Percentiles rank a stretch among this genome's conserved stretches.
phyloP scores from a whole-genome alignment of 1,140 invertebrate genomes.

The Sesamia nonagrioides region DNA sequence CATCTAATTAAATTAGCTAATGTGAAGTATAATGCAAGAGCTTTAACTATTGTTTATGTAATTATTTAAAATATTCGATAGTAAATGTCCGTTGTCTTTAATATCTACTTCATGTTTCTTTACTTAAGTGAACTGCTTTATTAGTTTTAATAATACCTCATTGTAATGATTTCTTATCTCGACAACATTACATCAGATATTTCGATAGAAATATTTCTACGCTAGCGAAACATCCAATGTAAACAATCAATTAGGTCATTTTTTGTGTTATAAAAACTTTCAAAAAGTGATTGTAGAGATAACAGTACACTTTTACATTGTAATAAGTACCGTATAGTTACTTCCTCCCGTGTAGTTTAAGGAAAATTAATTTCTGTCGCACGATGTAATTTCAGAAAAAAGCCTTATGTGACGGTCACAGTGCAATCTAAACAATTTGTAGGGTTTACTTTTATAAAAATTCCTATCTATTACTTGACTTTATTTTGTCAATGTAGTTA shows the following conservation, averaged over 20 bases:
- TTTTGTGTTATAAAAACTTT: slow-evolving; percentile 42
- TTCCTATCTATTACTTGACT: slow-evolving; percentile 68
- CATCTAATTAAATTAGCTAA: slow-evolving; percentile 69
- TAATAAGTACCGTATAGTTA: slow-evolving; percentile 78
- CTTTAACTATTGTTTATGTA: slow-evolving; percentile 80
- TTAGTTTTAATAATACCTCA: slow-evolving; percentile 51
- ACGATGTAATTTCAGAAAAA: slow-evolving; percentile 60
- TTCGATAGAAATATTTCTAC: slow-evolving; percentile 11
- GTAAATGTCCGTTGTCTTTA: slow-evolving; percentile 51
- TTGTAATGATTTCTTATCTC: slow-evolving; percentile 45
- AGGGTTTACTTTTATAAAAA: slow-evolving; percentile 71
- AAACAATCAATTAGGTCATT: slow-evolving; percentile 44
- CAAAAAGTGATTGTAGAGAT: slow-evolving; percentile 55
- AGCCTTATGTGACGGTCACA: slow-evolving; percentile 49
- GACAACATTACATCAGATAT: slow-evolving; percentile 49
- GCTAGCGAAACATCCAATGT: slow-evolving; percentile 31
- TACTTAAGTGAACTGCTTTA: slow-evolving; percentile 53
- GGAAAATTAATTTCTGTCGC: slow-evolving; percentile 62
- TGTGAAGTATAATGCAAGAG: slow-evolving; percentile 74
- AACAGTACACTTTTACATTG: slow-evolving; percentile 50
- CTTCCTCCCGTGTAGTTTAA: slow-evolving; percentile 77
- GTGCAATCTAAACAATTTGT: slow-evolving; percentile 74
- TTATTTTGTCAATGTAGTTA: slow-evolving; percentile 70
- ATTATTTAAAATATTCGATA: slow-evolving; percentile 62
- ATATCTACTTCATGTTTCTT: slow-evolving; percentile 39